Evolutionary conservation across 1,140 invertebrate species (phyloP).

Genomic region (Calosoma granatense): DNA sequence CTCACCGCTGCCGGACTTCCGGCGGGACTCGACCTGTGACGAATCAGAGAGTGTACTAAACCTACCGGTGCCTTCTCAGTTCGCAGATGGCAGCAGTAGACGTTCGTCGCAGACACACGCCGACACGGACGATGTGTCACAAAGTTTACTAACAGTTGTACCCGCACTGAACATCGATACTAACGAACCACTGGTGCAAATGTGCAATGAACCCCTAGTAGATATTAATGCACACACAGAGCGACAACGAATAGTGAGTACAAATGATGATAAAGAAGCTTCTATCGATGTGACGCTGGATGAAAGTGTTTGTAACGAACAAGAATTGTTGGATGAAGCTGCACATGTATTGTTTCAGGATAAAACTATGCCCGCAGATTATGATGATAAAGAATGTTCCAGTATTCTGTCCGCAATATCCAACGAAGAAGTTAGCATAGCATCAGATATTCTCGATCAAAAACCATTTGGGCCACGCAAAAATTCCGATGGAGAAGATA

Average conservation of each 20-base stretch:
- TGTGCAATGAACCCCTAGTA: neutral
- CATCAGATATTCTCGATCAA: constrained; percentile 49
- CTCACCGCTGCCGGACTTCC: constrained; percentile 55
- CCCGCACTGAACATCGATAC: neutral
- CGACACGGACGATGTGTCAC: neutral
- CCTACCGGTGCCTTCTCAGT: constrained; percentile 61
- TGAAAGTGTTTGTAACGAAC: neutral
- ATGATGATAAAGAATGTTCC: constrained; percentile 34
- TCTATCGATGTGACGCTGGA: neutral
- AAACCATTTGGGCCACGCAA: constrained; percentile 36
- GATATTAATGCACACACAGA: neutral
- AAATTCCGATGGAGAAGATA: constrained; percentile 37
- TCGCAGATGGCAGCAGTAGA: constrained; percentile 56
- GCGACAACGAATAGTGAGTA: neutral
- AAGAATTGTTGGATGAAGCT: neutral
- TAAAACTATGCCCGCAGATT: neutral
- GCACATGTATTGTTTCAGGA: neutral
- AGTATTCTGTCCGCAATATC: constrained; percentile 54
- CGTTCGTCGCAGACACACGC: constrained; percentile 31
- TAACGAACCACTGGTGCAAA: no score
- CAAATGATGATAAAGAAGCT: neutral
- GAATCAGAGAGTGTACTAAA: constrained; percentile 26
- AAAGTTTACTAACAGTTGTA: neutral
- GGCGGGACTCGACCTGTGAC: constrained; percentile 52
- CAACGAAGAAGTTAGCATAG: constrained; percentile 56